A percentile compares a stretch with the other conserved stretches of the same genome.
phyloP scores from a whole-genome alignment of 2,113 vertebrate species.

The Corythoichthys intestinalis region DNA sequence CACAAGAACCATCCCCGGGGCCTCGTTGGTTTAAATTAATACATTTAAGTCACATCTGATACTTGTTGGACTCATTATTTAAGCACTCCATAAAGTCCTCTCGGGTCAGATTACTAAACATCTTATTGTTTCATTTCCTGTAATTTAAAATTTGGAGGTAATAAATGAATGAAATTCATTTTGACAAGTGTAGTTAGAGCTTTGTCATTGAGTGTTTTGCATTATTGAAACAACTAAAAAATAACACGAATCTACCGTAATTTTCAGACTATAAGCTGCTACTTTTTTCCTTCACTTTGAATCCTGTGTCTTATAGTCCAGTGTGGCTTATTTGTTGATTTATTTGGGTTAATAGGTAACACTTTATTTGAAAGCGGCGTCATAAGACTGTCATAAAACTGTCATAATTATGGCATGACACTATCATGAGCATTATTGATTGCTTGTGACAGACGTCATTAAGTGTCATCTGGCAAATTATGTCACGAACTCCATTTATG shows the following conservation, averaged over 20 bases:
- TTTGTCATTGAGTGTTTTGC: background rate
- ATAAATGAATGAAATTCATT: background rate
- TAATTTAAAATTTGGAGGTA: background rate
- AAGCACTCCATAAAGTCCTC: conserved; percentile 11
- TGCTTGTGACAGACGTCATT: no score
- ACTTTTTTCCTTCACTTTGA: no score
- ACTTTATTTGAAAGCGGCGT: no score
- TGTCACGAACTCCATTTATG: no score
- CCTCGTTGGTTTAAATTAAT: conserved; percentile 43
- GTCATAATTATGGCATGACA: no score
- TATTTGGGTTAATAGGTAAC: no score
- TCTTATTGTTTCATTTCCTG: background rate
- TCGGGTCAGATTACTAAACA: background rate
- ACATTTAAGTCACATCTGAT: conserved; percentile 41
- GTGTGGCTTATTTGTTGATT: no score
- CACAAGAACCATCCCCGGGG: conserved; percentile 18
- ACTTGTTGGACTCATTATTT: conserved; percentile 23
- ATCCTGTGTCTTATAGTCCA: no score
- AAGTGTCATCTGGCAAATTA: no score
- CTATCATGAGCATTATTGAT: no score
- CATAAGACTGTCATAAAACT: no score
- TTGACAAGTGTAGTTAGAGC: background rate
- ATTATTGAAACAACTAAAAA: background rate
- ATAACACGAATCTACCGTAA: background rate
- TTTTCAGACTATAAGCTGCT: no score